Evolutionary conservation across 2,888 invertebrate species (phyloP), one percentile per base, ranked within the genome.

Genomic region (Scaptomyza flava): DNA sequence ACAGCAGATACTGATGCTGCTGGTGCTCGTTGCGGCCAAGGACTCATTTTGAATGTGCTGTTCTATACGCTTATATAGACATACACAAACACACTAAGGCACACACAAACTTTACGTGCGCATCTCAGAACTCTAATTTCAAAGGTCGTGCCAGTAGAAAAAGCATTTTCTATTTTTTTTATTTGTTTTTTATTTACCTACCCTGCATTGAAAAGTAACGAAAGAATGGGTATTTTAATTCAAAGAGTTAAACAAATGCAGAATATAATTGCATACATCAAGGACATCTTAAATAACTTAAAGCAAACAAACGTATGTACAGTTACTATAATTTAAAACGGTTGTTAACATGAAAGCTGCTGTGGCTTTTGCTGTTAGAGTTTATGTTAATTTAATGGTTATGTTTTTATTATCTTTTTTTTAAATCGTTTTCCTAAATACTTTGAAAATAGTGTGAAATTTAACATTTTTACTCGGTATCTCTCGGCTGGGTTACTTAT

Each of bases 71-170:
- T 46, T 36, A 23, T 27, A 69, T 53, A 62, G 23, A 59, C 48
- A 53, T 23, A 52, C 12, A 27, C 17, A 59, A n/a, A 51, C 8
- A 69, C 8, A 69, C 38, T 47, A 45, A 42, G 42, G 47, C 60
- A 71, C 64, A 75, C 61, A 73, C 47, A 66, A 82, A 82, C 82
- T 82, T 82, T 82, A 79, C 81, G 70, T 74, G 74, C 71, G 65
- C 80, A 82, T 85, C 82, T 85, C 85, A 82, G 80, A 83, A 83
- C 82, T 83, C 82, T 83, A 83, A 85, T 83, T 83, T 83, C 82
- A 83, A 83, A 85, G 82, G 82, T 83, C 82, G 85, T 56, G 62
- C 65, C 68, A 65, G 66, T 58, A 69, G 61, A 56, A 69, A 79
- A 65, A 76, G 60, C 63, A 57, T 58, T 72, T 70, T 70, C 56